Evolutionary conservation across 2,888 invertebrate species (phyloP).

Genomic region (Cephalotes varians): DNA sequence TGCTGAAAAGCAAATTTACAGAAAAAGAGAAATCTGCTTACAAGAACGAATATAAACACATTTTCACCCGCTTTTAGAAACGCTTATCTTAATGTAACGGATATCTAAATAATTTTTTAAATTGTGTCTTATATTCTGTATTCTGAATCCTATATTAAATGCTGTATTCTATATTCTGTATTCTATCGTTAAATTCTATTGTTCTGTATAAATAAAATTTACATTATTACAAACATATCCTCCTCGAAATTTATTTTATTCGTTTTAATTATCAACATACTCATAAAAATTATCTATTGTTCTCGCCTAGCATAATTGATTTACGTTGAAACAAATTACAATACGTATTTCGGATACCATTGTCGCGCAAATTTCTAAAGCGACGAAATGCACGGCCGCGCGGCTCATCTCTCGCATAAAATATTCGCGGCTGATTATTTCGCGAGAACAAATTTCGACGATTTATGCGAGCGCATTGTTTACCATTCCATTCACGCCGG

Average conservation of each 20-base stretch:
- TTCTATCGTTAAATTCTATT: not conserved
- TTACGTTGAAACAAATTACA: slow-evolving; percentile 14
- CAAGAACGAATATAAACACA: not conserved
- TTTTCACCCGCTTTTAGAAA: not conserved
- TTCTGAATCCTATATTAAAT: not conserved
- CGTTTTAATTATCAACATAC: not conserved
- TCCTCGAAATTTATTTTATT: slow-evolving; percentile 9
- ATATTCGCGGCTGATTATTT: slow-evolving; percentile 46
- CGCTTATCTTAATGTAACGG: not conserved
- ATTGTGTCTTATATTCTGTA: not conserved
- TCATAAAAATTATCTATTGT: slow-evolving; percentile 20
- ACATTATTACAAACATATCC: not conserved
- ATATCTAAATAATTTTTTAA: not conserved
- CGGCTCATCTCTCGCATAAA: slow-evolving; percentile 37
- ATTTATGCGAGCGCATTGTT: slow-evolving; percentile 37
- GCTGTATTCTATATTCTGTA: not conserved
- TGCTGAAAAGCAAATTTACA: slow-evolving; percentile 7
- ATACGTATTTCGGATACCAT: slow-evolving; percentile 17
- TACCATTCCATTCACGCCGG: slow-evolving; percentile 54
- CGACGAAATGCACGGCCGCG: slow-evolving; percentile 19
- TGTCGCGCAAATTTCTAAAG: slow-evolving; percentile 37
- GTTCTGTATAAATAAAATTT: slow-evolving; percentile 4
- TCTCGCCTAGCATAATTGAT: slow-evolving; percentile 16
- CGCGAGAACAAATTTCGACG: slow-evolving; percentile 38
- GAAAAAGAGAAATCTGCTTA: slow-evolving; percentile 9